These are phyloP conservation scores for Danio tinwini DNA, from an alignment of 2,797 vertebrate species.

Conservation along the genomic window DNA sequence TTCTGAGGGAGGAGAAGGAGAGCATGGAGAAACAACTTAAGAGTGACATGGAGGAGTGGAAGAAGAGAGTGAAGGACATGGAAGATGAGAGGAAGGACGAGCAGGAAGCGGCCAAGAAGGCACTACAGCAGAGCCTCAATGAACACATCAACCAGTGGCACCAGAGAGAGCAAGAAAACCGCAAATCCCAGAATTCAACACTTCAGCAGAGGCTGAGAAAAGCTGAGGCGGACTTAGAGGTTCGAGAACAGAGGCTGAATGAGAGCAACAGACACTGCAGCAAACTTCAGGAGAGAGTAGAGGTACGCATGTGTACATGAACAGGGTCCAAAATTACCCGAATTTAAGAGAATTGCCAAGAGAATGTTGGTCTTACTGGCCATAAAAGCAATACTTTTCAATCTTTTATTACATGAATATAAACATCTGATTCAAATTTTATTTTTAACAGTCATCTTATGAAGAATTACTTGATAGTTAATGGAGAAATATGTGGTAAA, in stretches of 20 bases:
- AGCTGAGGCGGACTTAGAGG: constrained; percentile 86
- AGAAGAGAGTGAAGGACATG: constrained; percentile 67
- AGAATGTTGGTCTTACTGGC: too few species aligned
- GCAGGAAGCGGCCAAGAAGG: constrained; percentile 79
- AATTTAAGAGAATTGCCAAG: too few species aligned
- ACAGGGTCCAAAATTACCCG: background rate
- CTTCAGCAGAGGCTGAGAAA: constrained; percentile 86
- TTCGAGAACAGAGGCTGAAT: constrained; percentile 82
- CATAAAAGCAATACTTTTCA: too few species aligned
- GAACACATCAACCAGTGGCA: constrained; percentile 85
- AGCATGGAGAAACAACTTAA: constrained; percentile 73
- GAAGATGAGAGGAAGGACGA: constrained; percentile 79
- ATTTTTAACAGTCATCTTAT: background rate
- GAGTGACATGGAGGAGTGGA: constrained; percentile 74
- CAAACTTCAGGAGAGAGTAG: constrained; percentile 88
- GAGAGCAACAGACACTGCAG: constrained; percentile 86
- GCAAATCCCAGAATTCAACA: constrained; percentile 80
- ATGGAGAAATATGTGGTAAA: background rate
- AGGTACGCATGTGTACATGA: constrained; percentile 75
- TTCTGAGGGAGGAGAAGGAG: constrained; percentile 71
- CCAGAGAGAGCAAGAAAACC: constrained; percentile 86
- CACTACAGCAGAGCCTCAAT: constrained; percentile 78
- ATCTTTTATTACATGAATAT: too few species aligned
- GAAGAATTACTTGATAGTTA: background rate
- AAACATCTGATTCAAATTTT: too few species aligned